These are phyloP conservation scores for Drosophila guanche DNA, from an alignment of 1,140 invertebrate genomes.

Conservation along the genomic window DNA sequence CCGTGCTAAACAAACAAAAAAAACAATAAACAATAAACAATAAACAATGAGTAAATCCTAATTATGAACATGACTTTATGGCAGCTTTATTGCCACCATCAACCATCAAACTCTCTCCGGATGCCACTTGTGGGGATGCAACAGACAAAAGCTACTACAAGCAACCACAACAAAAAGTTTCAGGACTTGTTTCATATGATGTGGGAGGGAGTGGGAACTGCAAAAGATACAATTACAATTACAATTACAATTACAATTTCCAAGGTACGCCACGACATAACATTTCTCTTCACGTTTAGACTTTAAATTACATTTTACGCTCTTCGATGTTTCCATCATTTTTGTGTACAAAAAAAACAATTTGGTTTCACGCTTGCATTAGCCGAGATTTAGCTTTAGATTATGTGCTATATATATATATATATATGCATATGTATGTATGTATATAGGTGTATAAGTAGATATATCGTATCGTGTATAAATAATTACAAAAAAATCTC, in stretches of 20 bases:
- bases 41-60: conserved; percentile 56
- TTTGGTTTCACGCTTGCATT: conserved; percentile 72
- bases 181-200: conserved; percentile 13
- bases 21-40: conserved; percentile 29
- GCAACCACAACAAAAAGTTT: conserved; percentile 13
- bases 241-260: conserved; percentile 25
- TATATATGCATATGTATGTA: conserved; percentile 39
- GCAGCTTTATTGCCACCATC: no score
- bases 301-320: conserved; percentile 64
- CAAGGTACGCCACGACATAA: conserved; percentile 30
- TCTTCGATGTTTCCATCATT: conserved; percentile 26
- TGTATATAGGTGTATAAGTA: conserved; percentile 22
- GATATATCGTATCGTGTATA: conserved; percentile 34
- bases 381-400: conserved; percentile 53
- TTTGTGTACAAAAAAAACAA: conserved; percentile 42
- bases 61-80: conserved; percentile 79
- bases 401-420: conserved; percentile 46
- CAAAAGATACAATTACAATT: neutral
- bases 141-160: conserved; percentile 13
- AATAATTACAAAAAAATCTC: conserved; percentile 55
- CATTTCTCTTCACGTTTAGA: conserved; percentile 38
- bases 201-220: no score
- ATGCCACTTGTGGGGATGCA: conserved; percentile 8
- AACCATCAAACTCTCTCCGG: conserved; percentile 2
- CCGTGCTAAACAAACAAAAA: conserved; percentile 73